These are phyloP conservation scores for Sipunculus nudus DNA, from an alignment of 2,888 invertebrate species.

Conservation along the genomic window DNA sequence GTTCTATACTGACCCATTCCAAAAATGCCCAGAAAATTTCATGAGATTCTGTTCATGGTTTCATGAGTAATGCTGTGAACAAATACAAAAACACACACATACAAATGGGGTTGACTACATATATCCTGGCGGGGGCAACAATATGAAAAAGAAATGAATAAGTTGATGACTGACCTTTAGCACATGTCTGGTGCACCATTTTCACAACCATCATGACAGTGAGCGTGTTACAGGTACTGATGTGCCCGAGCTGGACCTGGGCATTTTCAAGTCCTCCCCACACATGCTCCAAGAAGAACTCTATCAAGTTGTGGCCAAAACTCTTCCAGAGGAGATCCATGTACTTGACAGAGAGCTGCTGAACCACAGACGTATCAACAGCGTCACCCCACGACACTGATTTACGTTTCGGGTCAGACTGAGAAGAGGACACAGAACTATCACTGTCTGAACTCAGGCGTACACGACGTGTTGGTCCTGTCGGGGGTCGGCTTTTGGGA, in stretches of 20 bases:
- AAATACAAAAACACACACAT: no score
- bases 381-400: conserved; percentile 65
- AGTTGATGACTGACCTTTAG: conserved; percentile 52
- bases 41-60: no score
- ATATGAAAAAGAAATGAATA: not conserved
- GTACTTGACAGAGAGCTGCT: conserved; percentile 54
- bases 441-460: no score
- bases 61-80: no score
- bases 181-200: conserved; percentile 60
- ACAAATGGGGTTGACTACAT: no score
- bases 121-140: no score
- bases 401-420: conserved; percentile 56
- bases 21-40: no score
- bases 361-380: conserved; percentile 53
- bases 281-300: conserved; percentile 54
- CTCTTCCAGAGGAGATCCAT: conserved; percentile 59
- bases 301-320: conserved; percentile 53
- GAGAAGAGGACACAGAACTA: not conserved
- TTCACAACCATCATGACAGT: conserved; percentile 52
- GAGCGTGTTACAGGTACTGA: conserved; percentile 50
- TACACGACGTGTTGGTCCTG: no score
- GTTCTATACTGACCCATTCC: no score
- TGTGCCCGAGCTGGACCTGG: conserved; percentile 51
- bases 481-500: conserved; percentile 1
- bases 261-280: conserved; percentile 49